phyloP scores from a whole-genome alignment of 2,797 vertebrate species.

The Threskiornis aethiopicus region DNA sequence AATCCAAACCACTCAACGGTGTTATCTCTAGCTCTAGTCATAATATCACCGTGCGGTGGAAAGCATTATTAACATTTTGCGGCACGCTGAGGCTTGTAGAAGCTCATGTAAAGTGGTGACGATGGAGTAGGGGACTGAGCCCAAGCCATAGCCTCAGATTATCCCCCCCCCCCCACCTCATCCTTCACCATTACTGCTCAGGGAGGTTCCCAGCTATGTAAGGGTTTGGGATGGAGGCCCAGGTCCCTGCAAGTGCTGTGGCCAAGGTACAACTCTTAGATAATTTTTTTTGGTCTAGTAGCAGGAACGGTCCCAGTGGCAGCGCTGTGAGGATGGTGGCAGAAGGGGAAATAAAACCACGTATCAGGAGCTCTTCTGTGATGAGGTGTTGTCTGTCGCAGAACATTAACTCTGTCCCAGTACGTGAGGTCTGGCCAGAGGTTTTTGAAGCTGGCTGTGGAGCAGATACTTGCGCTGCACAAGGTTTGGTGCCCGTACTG shows the following conservation, averaged over 20 bases:
- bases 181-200: not conserved
- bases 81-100: not conserved
- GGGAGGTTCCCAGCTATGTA: not conserved
- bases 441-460: not conserved
- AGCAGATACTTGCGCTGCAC: not conserved
- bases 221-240: not conserved
- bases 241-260: not conserved
- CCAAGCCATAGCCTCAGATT: not conserved
- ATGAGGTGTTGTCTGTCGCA: not conserved
- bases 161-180: not conserved
- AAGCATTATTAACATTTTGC: not conserved
- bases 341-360: not conserved
- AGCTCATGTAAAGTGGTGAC: not conserved
- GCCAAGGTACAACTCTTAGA: not conserved
- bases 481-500: not conserved
- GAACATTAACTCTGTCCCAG: not conserved
- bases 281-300: not conserved
- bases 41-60: not conserved
- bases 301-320: not conserved
- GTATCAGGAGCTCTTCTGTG: not conserved
- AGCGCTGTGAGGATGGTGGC: not conserved
- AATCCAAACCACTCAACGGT: not conserved
- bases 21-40: not conserved
- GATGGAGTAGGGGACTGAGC: not conserved
- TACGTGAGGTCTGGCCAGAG: not conserved